phyloP scores from a whole-genome alignment of 1,140 invertebrate species.

The Microplitis demolitor region DNA sequence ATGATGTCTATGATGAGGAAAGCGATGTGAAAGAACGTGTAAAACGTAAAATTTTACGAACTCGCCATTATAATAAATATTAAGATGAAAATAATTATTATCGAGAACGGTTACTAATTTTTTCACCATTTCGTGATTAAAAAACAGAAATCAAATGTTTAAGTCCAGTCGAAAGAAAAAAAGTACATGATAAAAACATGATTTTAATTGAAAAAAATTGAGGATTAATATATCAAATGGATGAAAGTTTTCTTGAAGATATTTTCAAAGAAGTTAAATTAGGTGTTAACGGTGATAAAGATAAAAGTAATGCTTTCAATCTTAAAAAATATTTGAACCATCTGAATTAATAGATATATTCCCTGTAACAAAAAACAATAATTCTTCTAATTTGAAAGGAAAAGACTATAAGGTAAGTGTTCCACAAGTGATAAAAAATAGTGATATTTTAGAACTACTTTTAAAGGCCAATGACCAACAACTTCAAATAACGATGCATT shows the following conservation, averaged over 20 bases:
- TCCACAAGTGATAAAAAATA: not conserved
- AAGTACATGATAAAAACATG: not conserved
- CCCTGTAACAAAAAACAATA: not conserved
- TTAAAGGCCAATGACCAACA: conserved; percentile 1
- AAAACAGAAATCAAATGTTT: not conserved
- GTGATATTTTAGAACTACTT: not conserved
- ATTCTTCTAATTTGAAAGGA: not conserved
- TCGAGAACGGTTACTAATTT: not conserved
- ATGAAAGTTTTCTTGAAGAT: not conserved
- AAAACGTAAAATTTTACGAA: not conserved
- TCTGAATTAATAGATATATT: not conserved
- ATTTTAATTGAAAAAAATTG: conserved; percentile 17
- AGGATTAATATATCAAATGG: not conserved
- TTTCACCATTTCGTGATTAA: not conserved
- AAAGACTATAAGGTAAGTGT: not conserved
- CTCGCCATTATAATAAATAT: not conserved
- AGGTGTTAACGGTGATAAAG: not conserved
- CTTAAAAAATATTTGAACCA: not conserved
- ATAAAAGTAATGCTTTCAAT: no score
- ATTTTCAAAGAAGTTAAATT: not conserved
- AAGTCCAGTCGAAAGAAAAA: not conserved
- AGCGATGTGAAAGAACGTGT: not conserved
- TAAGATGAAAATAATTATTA: not conserved
- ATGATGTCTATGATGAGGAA: not conserved
- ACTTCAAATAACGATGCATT: conserved; percentile 17